Evolutionary conservation across 2,888 invertebrate genomes (phyloP).

Genomic region (Melanotus villosus): DNA sequence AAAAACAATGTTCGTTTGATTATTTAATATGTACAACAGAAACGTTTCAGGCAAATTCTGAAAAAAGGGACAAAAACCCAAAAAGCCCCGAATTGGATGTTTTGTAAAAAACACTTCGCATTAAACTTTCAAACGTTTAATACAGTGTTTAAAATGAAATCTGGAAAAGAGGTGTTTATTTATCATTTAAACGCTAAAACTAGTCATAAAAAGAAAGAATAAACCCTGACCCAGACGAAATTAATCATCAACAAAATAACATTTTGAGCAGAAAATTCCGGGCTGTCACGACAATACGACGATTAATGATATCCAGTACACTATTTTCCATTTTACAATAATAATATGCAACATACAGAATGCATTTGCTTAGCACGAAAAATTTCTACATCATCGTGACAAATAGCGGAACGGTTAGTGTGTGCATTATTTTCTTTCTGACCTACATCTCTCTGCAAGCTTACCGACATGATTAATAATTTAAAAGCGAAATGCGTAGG

Average conservation of each 20-base stretch:
- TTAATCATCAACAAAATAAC: background rate
- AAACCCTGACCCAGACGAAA: background rate
- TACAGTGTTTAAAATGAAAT: too few species aligned
- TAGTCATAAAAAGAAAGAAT: too few species aligned
- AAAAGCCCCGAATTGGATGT: too few species aligned
- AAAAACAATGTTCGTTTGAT: too few species aligned
- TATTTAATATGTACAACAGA: too few species aligned
- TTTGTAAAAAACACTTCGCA: too few species aligned
- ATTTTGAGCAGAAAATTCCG: background rate
- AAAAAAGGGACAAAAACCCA: too few species aligned
- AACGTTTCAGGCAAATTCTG: too few species aligned
- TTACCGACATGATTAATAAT: conserved; percentile 18
- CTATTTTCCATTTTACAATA: background rate
- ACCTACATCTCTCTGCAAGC: conserved; percentile 16
- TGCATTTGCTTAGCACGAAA: conserved; percentile 7
- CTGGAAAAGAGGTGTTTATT: too few species aligned
- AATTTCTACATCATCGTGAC: conserved; percentile 19
- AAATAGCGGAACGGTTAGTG: conserved; percentile 10
- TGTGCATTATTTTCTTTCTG: conserved; percentile 8
- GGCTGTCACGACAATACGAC: too few species aligned
- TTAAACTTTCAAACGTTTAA: too few species aligned
- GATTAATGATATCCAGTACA: background rate
- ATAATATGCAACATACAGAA: conserved; percentile 15
- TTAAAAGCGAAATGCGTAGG: conserved; percentile 15
- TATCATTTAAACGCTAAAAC: too few species aligned